phyloP scores from a whole-genome alignment of 1,140 invertebrate species.

The Hormaphis cornu region DNA sequence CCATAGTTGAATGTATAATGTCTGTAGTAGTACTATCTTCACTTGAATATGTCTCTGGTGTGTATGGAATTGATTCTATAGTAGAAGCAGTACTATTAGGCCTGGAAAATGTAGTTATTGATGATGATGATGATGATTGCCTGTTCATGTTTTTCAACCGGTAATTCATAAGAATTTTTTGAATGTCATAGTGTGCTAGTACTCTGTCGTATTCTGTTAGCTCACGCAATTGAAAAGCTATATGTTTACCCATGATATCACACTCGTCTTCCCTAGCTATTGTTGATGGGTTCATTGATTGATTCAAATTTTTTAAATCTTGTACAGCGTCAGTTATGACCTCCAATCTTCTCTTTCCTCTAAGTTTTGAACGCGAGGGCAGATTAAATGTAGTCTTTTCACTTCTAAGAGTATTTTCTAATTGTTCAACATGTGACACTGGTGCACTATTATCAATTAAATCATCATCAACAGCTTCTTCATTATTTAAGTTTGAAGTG shows the following conservation, averaged over 20 bases:
- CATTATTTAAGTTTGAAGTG: too few species aligned
- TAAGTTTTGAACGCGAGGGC: background rate
- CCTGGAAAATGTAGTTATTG: background rate
- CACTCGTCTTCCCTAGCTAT: background rate
- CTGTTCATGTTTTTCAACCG: background rate
- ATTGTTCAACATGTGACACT: too few species aligned
- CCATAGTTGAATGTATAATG: background rate
- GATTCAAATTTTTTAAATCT: background rate
- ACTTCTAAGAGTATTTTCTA: background rate
- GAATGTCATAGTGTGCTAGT: background rate
- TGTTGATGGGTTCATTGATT: background rate
- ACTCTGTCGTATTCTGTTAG: background rate
- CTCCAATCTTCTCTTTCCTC: background rate
- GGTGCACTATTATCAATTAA: background rate
- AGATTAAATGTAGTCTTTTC: background rate
- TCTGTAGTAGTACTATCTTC: background rate
- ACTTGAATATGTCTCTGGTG: background rate
- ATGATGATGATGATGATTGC: background rate
- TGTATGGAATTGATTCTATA: background rate
- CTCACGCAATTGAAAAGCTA: background rate
- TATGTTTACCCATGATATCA: background rate
- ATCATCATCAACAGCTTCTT: background rate
- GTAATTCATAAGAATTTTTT: conserved; percentile 2
- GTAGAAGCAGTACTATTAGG: background rate
- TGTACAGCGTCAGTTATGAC: background rate